Evolutionary conservation across 1,140 invertebrate species (phyloP).

Genomic region (Heterodera schachtii): DNA sequence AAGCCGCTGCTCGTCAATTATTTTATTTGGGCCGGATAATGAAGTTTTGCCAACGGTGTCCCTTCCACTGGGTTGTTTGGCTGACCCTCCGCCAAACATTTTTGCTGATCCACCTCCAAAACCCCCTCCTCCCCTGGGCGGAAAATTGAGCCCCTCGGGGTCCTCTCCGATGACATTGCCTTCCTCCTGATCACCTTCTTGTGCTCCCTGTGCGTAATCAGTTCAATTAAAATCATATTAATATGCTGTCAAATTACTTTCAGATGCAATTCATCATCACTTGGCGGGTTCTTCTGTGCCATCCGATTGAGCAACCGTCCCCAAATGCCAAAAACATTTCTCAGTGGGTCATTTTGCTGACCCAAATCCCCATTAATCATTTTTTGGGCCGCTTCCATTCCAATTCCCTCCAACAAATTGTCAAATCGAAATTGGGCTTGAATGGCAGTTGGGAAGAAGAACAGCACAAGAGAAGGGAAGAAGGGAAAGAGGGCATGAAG

Average conservation of each 20-base stretch:
- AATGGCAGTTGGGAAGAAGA: not conserved
- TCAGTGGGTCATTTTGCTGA: slow-evolving; percentile 29
- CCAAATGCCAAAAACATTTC: slow-evolving; percentile 38
- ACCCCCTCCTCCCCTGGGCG: not conserved
- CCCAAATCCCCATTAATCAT: not conserved
- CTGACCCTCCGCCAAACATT: not conserved
- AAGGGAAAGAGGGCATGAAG: slow-evolving; percentile 2
- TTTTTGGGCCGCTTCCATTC: slow-evolving; percentile 1
- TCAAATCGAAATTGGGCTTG: slow-evolving; percentile 11
- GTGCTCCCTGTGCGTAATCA: not conserved
- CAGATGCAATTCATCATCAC: slow-evolving; percentile 38
- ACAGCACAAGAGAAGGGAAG: not conserved
- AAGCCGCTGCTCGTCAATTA: slow-evolving; percentile 34
- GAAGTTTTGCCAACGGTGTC: not conserved
- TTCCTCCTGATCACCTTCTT: slow-evolving; percentile 12
- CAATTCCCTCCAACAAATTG: not conserved
- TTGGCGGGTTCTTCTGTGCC: slow-evolving; percentile 40
- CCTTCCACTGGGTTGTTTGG: not conserved
- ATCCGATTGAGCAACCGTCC: slow-evolving; percentile 38
- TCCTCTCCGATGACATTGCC: slow-evolving; percentile 27
- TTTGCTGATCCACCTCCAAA: slow-evolving; percentile 8
- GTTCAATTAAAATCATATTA: not conserved
- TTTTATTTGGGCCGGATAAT: slow-evolving; percentile 18
- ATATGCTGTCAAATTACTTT: not conserved
- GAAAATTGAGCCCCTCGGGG: slow-evolving; percentile 2